These are phyloP conservation scores for Eupeodes luniger DNA, from an alignment of 2,888 invertebrate species.

Conservation along the genomic window DNA sequence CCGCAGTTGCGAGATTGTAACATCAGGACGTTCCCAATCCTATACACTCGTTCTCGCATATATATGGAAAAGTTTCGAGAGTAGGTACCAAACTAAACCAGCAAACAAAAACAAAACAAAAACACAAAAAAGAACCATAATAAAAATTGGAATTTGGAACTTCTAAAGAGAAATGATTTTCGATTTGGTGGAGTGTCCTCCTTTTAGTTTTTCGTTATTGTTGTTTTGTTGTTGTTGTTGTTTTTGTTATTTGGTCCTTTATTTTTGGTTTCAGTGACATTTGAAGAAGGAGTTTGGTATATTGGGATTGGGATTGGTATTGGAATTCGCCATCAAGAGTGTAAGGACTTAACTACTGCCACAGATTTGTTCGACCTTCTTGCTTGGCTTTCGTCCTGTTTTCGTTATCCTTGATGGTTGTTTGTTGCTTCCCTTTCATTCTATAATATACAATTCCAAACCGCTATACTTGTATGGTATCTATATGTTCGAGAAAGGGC, in stretches of 20 bases:
- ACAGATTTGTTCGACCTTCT: conserved; percentile 72
- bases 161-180: conserved; percentile 71
- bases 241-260: conserved; percentile 49
- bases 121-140: conserved; percentile 43
- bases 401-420: conserved; percentile 51
- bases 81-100: conserved; percentile 10
- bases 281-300: conserved; percentile 44
- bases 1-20: conserved; percentile 37
- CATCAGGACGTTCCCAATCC: conserved; percentile 36
- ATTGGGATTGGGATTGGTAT: background rate
- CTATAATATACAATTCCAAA: background rate
- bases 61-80: conserved; percentile 4
- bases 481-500: conserved; percentile 12
- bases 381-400: conserved; percentile 23
- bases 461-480: background rate
- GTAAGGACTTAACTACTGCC: conserved; percentile 72
- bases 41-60: no score
- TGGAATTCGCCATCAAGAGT: conserved; percentile 46
- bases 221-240: conserved; percentile 16
- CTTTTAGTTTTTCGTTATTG: background rate
- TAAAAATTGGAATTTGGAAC: conserved; percentile 64
- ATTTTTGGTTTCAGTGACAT: conserved; percentile 64
- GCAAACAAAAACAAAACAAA: background rate
- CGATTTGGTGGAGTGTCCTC: conserved; percentile 65
- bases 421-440: conserved; percentile 48